These are phyloP conservation scores for Propsilocerus akamusi DNA, from an alignment of 1,140 invertebrate genomes.

Conservation along the genomic window DNA sequence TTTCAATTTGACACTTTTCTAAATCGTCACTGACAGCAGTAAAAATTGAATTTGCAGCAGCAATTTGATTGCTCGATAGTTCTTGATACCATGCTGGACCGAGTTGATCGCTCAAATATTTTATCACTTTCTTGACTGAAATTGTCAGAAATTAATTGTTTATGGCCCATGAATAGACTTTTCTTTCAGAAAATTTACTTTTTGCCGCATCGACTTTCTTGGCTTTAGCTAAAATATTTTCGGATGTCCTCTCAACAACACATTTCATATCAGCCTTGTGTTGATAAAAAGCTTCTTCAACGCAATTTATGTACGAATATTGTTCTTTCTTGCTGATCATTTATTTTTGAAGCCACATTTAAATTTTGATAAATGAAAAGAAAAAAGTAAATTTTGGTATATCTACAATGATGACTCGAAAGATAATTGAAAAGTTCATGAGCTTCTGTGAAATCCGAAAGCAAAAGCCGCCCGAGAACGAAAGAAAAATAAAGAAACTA, in stretches of 20 bases:
- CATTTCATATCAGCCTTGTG: neutral
- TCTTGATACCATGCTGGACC: constrained; percentile 17
- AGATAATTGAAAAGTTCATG: too few relatives aligned
- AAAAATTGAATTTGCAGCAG: constrained; percentile 8
- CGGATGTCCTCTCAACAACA: neutral
- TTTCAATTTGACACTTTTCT: constrained; percentile 14
- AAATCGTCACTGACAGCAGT: constrained; percentile 15
- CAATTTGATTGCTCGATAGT: constrained; percentile 12
- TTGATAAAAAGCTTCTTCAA: neutral
- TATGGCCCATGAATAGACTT: neutral
- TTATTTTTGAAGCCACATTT: too few relatives aligned
- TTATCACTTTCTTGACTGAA: neutral
- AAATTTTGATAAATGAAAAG: too few relatives aligned
- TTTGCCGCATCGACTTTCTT: neutral
- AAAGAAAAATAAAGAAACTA: too few relatives aligned
- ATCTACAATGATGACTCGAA: too few relatives aligned
- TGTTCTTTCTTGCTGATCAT: too few relatives aligned
- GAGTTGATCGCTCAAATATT: neutral
- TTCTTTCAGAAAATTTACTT: neutral
- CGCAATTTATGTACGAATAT: neutral
- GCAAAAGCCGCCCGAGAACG: too few relatives aligned
- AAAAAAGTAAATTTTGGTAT: too few relatives aligned
- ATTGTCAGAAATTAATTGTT: neutral
- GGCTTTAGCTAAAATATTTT: neutral
- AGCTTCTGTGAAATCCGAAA: too few relatives aligned